A percentile compares a stretch with the other conserved stretches of the same genome.
These are phyloP conservation scores for Paramacrobiotus metropolitanus DNA, from an alignment of 1,140 invertebrate species.

Conservation along the genomic window DNA sequence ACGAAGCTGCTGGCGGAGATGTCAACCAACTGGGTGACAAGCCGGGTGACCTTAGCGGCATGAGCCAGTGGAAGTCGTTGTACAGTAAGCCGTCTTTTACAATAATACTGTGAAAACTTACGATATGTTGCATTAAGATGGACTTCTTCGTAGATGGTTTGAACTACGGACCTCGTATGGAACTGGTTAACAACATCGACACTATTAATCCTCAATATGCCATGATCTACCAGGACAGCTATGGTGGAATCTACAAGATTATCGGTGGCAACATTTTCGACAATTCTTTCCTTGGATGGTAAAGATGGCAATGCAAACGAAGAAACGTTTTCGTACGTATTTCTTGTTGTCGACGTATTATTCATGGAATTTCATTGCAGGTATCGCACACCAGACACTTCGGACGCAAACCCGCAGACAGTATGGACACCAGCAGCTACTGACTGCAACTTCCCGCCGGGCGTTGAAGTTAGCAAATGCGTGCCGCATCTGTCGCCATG, in stretches of 20 bases:
- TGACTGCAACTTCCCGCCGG: neutral
- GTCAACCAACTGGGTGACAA: slow-evolving; percentile 11
- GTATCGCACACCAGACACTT: neutral
- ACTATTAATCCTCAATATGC: slow-evolving; percentile 11
- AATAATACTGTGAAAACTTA: too few relatives aligned
- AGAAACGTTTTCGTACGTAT: neutral
- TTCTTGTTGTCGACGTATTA: neutral
- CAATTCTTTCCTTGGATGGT: neutral
- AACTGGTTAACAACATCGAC: slow-evolving; percentile 21
- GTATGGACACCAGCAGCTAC: neutral
- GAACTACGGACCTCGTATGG: slow-evolving; percentile 11
- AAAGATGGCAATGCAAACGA: too few relatives aligned
- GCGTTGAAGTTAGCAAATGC: slow-evolving; percentile 12
- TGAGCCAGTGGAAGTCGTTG: slow-evolving; percentile 15
- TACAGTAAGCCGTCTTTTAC: too few relatives aligned
- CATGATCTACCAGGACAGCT: neutral
- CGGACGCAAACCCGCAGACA: neutral
- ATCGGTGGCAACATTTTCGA: neutral
- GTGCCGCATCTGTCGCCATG: slow-evolving; percentile 14
- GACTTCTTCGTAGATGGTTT: slow-evolving; percentile 2
- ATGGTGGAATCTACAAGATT: neutral
- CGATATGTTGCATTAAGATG: slow-evolving; percentile 13
- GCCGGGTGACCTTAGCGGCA: slow-evolving; percentile 15
- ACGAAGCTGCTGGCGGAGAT: slow-evolving; percentile 22
- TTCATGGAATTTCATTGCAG: neutral